phyloP scores from a whole-genome alignment of 2,113 vertebrate genomes.

The Emydura subglobosa region DNA sequence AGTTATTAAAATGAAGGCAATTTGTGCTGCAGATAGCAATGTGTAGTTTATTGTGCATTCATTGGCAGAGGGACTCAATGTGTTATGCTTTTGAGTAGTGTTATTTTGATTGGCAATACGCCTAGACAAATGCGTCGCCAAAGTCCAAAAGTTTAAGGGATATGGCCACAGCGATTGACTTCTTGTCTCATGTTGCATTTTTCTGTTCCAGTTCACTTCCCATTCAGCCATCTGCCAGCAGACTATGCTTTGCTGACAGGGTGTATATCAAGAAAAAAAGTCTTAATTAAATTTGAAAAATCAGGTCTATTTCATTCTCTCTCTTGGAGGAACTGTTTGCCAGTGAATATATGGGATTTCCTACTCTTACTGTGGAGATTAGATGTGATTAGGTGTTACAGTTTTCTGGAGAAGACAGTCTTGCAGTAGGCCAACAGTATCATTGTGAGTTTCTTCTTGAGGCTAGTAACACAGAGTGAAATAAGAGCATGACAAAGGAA shows the following conservation, averaged over 20 bases:
- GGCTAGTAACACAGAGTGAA: neutral
- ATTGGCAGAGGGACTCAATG: conserved; percentile 20
- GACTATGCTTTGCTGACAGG: conserved; percentile 37
- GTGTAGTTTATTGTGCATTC: conserved; percentile 54
- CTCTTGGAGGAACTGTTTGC: neutral
- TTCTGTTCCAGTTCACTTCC: neutral
- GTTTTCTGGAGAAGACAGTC: neutral
- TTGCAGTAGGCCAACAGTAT: neutral
- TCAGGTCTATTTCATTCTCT: conserved; percentile 11
- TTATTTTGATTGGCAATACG: conserved; percentile 46
- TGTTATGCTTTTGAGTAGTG: neutral
- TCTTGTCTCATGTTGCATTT: conserved; percentile 53
- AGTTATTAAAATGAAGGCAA: conserved; percentile 43
- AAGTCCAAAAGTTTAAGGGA: conserved; percentile 62
- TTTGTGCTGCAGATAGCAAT: conserved; percentile 40
- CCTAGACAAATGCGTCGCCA: conserved; percentile 32
- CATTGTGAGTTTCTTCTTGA: conserved; percentile 2
- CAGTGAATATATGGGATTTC: conserved; percentile 1
- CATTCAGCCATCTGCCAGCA: conserved; percentile 41
- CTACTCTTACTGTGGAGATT: neutral
- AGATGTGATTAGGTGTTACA: conserved; percentile 16
- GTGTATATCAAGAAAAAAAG: conserved; percentile 5
- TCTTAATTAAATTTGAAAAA: conserved; percentile 48
- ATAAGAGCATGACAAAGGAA: conserved; percentile 7
- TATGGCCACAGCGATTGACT: conserved; percentile 45